Percentiles rank a stretch among this genome's conserved stretches.
Conservation (phyloP, 1,140 invertebrate species). For the Chironomus tepperi region DNA sequence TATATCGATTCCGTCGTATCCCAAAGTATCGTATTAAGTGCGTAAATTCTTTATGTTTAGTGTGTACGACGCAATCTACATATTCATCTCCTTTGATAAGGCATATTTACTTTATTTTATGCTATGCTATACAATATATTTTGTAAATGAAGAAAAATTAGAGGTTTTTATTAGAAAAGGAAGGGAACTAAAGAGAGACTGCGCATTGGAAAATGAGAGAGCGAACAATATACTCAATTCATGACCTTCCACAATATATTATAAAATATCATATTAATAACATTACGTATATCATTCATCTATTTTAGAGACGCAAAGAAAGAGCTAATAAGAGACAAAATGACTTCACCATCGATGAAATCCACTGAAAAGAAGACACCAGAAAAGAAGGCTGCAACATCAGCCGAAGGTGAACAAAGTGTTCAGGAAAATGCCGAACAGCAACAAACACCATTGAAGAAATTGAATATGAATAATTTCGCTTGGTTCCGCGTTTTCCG, state of each 20-base stretch:
- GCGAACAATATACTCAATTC: neutral
- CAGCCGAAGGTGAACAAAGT: neutral
- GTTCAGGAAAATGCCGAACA: neutral
- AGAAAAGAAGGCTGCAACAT: neutral
- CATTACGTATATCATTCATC: neutral
- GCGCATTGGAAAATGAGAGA: neutral
- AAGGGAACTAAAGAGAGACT: neutral
- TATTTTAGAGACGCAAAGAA: neutral
- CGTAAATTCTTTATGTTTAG: no score
- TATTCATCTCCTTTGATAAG: no score
- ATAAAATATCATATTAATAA: neutral
- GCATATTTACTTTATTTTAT: no score
- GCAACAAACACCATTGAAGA: neutral
- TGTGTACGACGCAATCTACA: no score
- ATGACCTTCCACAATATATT: slow-evolving; percentile 12
- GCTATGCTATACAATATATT: no score
- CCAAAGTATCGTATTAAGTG: no score
- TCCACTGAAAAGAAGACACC: slow-evolving; percentile 8
- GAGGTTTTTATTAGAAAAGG: neutral
- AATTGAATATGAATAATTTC: neutral
- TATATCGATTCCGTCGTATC: no score
- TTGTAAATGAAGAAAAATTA: neutral
- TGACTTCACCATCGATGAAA: slow-evolving; percentile 23
- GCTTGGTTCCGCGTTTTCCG: slow-evolving; percentile 21
- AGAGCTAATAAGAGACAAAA: neutral